Evolutionary conservation across 2,797 vertebrate species (phyloP).

Genomic region (Gymnopithys bicolor): DNA sequence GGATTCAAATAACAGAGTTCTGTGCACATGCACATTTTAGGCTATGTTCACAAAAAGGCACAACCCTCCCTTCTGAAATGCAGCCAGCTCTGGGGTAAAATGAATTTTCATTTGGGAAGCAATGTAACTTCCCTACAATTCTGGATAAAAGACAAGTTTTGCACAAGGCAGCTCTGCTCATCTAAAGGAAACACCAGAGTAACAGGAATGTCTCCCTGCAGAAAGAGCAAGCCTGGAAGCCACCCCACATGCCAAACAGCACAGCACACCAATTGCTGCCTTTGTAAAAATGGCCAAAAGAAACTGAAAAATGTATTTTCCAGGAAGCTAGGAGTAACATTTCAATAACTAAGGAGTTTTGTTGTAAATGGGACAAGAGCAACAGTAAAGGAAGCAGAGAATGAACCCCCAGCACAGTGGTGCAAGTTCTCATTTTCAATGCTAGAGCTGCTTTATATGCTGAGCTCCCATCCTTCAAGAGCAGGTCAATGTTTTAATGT

Average conservation of each 20-base stretch:
- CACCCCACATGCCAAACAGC: background rate
- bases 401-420: rapidly evolving
- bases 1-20: background rate
- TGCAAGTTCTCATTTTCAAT: constrained; percentile 14
- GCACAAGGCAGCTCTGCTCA: background rate
- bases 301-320: background rate
- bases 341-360: background rate
- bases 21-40: background rate
- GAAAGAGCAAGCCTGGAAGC: background rate
- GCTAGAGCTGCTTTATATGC: constrained; percentile 27
- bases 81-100: background rate
- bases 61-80: background rate
- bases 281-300: background rate
- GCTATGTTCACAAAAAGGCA: background rate
- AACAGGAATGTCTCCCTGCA: background rate
- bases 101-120: background rate
- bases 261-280: background rate
- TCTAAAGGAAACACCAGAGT: background rate
- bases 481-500: constrained; percentile 59
- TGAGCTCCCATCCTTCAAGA: constrained; percentile 53
- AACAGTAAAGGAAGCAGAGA: background rate
- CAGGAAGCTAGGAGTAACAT: background rate
- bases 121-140: background rate
- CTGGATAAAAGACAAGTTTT: background rate
- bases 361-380: background rate